These are phyloP conservation scores for Catharus ustulatus DNA, from an alignment of 2,797 vertebrate genomes.

Conservation along the genomic window DNA sequence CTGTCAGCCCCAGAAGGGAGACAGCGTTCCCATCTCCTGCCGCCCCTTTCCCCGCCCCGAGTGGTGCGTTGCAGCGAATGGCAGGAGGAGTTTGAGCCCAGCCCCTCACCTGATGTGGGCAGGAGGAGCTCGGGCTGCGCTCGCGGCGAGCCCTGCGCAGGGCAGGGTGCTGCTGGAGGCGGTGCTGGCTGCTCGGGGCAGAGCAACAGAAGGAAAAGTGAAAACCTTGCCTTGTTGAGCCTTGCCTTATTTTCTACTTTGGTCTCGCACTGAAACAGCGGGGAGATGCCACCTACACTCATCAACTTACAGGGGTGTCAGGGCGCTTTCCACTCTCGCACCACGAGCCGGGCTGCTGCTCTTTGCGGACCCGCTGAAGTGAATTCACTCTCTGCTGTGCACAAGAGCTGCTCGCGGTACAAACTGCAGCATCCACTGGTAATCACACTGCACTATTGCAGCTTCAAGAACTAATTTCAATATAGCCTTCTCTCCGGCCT, in stretches of 20 bases:
- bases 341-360: fast-evolving
- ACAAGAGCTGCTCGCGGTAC: background rate
- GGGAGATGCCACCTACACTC: fast-evolving
- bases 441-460: background rate
- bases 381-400: background rate
- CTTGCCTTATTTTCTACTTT: background rate
- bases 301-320: fast-evolving
- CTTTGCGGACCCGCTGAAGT: background rate
- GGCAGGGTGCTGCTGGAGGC: too few species aligned
- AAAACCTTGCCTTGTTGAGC: background rate
- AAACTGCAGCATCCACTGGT: background rate
- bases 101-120: background rate
- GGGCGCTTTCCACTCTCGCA: fast-evolving
- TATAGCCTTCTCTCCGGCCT: background rate
- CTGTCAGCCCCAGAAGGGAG: background rate
- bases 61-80: background rate
- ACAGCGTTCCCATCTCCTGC: background rate
- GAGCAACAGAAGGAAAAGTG: background rate
- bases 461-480: background rate
- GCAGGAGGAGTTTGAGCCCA: background rate
- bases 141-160: background rate
- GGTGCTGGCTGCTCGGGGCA: fast-evolving
- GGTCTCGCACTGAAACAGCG: fast-evolving
- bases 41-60: background rate
- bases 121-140: background rate